phyloP scores from a whole-genome alignment of 2,797 vertebrate genomes.

The Gymnodraco acuticeps region DNA sequence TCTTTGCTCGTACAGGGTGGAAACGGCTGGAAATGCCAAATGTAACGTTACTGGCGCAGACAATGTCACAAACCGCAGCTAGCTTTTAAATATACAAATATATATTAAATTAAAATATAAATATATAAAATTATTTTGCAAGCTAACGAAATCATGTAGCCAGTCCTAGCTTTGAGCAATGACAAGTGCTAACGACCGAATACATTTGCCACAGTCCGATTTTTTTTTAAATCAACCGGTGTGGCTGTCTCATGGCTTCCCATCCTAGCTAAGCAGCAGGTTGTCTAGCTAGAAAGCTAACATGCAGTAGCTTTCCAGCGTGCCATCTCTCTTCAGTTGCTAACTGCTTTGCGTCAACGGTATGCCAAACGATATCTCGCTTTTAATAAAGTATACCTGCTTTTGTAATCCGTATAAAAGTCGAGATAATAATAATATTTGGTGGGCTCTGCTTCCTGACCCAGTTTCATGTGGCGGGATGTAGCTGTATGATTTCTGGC shows the following conservation, averaged over 20 bases:
- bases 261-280: conserved; percentile 43
- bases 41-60: conserved; percentile 17
- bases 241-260: conserved; percentile 6
- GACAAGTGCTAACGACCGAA: accelerated
- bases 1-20: background rate
- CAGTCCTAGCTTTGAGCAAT: accelerated
- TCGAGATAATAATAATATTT: conserved; percentile 9
- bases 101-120: too few relatives aligned
- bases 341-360: background rate
- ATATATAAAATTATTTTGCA: background rate
- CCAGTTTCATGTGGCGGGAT: conserved; percentile 53
- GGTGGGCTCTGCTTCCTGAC: conserved; percentile 23
- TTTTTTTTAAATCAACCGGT: background rate
- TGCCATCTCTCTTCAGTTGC: background rate
- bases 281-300: conserved; percentile 42
- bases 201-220: accelerated
- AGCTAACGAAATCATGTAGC: background rate
- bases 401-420: conserved; percentile 4
- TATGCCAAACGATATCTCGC: background rate
- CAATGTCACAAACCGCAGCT: conserved; percentile 19
- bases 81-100: background rate
- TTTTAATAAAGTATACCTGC: background rate
- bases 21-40: conserved; percentile 16
- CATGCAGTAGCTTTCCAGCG: conserved; percentile 19
- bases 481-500: conserved; percentile 36